Base-by-base conservation (phyloP, 1,140 invertebrate species). In the Bradynema listronoti region DNA sequence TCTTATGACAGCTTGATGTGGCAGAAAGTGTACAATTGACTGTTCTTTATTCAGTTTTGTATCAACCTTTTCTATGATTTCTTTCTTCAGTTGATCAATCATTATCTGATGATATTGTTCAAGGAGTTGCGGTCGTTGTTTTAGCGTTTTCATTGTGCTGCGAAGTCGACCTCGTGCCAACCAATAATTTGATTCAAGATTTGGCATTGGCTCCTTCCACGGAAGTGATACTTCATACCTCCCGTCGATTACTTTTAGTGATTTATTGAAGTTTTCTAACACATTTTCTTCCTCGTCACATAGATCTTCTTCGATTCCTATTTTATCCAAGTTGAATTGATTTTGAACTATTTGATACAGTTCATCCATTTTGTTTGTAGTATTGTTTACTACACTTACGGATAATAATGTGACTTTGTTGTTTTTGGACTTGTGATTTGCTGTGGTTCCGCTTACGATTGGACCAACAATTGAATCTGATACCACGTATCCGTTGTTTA, bases 281-380 rank as follows among this genome's bases (percentile, higher is more conserved):
- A 50, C 49, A 1, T 58, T 51, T 5, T 66, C 65, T 34, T 65
- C 62, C 6, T 69, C 36, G 4, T 51, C 29, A 1, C 14, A 5
- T 1, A 64, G 64, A 34, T 60, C n/a, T 2, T 66, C 65, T 1
- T 22, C 24, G 2, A 65, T 64, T 0, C 65, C 65, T 4, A 62
- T 14, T 1, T 32, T 11, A 4, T 66, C 58, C 1, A 66, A 5
- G 11, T 27, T 29, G 53, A 53, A 65, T 22, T 56, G 58, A 42
- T 25, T 29, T 22, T 55, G 11, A 2, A 62, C 42, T 0, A 34
- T 7, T 1, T 24, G n/a, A n/a, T n/a, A n/a, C n/a, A n/a, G n/a
- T n/a, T n/a, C n/a, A n/a, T n/a, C n/a, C n/a, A n/a, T n/a, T n/a
- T n/a, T n/a, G n/a, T n/a, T n/a, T n/a, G n/a, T n/a, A n/a, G n/a